Evolutionary conservation across 2,888 invertebrate genomes (phyloP).

Genomic region (Ectemnius continuus): DNA sequence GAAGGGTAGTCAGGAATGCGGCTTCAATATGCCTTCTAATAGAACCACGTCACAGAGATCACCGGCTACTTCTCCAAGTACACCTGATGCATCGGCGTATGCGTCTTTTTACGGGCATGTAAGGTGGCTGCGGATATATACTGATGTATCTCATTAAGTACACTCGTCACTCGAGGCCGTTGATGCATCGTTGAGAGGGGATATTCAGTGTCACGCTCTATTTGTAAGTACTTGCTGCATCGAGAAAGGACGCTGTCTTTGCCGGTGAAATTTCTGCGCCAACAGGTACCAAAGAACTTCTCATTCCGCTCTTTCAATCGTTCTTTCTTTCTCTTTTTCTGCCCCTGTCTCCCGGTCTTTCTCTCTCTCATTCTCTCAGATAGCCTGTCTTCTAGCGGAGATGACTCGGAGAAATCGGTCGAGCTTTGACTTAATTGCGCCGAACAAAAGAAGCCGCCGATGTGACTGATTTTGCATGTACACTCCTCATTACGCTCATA

Average conservation of each 20-base stretch:
- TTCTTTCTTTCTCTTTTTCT: no score
- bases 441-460: conserved; percentile 18
- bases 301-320: no score
- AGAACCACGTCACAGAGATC: no score
- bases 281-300: no score
- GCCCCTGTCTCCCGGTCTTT: no score
- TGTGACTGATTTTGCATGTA: conserved; percentile 16
- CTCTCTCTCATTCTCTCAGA: no score
- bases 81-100: no score
- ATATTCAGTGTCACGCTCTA: conserved; percentile 11
- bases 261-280: no score
- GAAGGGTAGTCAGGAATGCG: no score
- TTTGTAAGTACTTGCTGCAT: conserved; percentile 15
- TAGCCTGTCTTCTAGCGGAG: not conserved
- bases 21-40: no score
- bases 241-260: not conserved
- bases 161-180: conserved; percentile 6
- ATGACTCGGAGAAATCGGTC: conserved; percentile 24
- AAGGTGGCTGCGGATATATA: not conserved
- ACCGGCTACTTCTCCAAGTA: no score
- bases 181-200: not conserved
- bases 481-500: conserved; percentile 4
- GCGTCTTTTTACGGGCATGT: not conserved
- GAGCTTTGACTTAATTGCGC: conserved; percentile 22
- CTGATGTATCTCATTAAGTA: not conserved